Evolutionary conservation across 2,888 invertebrate species (phyloP), one percentile per base, ranked within the genome.

Genomic region (Epirrhoe alternata): DNA sequence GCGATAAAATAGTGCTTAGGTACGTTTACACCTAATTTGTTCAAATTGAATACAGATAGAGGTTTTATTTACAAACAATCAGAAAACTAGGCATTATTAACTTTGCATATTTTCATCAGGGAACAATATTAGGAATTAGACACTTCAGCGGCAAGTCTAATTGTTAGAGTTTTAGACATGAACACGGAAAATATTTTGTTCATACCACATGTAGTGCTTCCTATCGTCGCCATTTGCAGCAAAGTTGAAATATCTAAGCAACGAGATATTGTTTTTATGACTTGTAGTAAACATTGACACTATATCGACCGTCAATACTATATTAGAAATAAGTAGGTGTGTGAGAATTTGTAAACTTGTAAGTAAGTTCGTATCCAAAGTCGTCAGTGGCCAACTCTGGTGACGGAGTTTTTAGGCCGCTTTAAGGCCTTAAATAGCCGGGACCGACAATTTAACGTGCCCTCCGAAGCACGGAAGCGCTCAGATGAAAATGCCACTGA

Each of bases 221-320:
- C 59, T 64, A 62, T 61, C 68, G 61, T 66, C 64, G 63, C 66
- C 70, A 65, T 70, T 64, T 75, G 82, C 84, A 82, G 83, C 82
- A 83, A 67, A 84, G 77, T 69, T 74, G 83, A 79, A 82, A 86
- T 75, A 88, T 87, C 86, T 86, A 77, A 62, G 73, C 70, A 75
- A 78, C 79, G 58, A 71, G 61, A 74, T 70, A 70, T 51, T 45
- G 42, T 49, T 30, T 24, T 56, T 38, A 61, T n/a, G n/a, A 31
- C 30, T 52, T 24, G 35, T 51, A 51, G 49, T 17, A 17, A 24
- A 50, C 16, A 17, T 8, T 6, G 16, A 17, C 16, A 14, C 14
- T 8, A 17, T n/a, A n/a, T n/a, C n/a, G n/a, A n/a, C n/a, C n/a
- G n/a, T n/a, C n/a, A n/a, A n/a, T n/a, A n/a, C n/a, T n/a, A n/a